Conservation (phyloP, 2,888 invertebrate species). For the Eupeodes latifasciatus region DNA sequence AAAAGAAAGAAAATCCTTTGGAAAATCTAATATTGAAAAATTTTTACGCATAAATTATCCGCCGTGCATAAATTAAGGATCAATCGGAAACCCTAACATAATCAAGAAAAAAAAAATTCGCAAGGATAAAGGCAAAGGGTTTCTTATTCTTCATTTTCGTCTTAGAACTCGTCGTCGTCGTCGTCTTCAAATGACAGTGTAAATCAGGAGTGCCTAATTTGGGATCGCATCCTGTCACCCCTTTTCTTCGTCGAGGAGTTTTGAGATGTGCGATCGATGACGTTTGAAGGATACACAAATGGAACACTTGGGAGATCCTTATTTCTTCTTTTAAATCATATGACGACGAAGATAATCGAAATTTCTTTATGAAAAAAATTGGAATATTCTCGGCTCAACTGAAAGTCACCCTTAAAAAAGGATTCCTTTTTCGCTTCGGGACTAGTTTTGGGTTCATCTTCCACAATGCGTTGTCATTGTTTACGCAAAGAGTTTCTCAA, state of each 20-base stretch:
- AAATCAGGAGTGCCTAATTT: constrained; percentile 72
- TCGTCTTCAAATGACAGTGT: constrained; percentile 64
- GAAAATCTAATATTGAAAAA: constrained; percentile 74
- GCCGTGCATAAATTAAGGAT: constrained; percentile 84
- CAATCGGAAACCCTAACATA: constrained; percentile 78
- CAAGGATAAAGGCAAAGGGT: constrained; percentile 66
- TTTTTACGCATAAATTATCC: constrained; percentile 75
- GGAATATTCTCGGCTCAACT: background rate
- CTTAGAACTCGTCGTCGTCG: no score
- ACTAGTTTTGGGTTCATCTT: constrained; percentile 45
- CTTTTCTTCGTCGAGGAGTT: constrained; percentile 41
- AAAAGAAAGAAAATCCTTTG: constrained; percentile 72
- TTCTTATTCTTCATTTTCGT: background rate
- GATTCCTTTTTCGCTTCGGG: constrained; percentile 45
- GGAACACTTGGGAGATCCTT: constrained; percentile 45
- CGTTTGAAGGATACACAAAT: constrained; percentile 75
- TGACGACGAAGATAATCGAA: constrained; percentile 55
- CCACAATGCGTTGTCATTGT: constrained; percentile 51
- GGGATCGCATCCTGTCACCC: constrained; percentile 74
- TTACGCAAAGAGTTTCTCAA: constrained; percentile 41
- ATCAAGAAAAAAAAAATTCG: constrained; percentile 38
- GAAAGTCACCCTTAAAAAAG: constrained; percentile 27
- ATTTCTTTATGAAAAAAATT: constrained; percentile 19
- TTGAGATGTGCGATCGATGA: constrained; percentile 74
- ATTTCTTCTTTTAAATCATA: background rate